These are phyloP conservation scores for Luperina testacea DNA, from an alignment of 2,888 invertebrate species.

Conservation along the genomic window DNA sequence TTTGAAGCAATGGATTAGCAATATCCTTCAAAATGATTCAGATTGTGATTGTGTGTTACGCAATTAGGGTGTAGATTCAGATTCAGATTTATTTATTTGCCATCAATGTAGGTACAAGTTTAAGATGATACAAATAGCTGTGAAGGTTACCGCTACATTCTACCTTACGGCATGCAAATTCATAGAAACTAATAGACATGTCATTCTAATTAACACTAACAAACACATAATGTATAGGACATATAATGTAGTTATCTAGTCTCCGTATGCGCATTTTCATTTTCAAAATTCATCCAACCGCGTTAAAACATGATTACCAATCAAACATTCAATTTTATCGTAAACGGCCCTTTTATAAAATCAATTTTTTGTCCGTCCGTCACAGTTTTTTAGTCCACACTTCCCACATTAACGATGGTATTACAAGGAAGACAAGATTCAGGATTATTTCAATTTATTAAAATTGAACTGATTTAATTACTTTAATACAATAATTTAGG, in stretches of 20 bases:
- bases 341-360: neutral
- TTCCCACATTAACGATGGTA: neutral
- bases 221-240: too few species aligned
- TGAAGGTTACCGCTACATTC: too few species aligned
- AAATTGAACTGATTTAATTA: neutral
- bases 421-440: neutral
- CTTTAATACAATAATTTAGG: neutral
- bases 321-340: neutral
- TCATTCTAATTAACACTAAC: too few species aligned
- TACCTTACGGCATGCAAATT: too few species aligned
- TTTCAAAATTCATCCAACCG: neutral
- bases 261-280: neutral
- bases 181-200: too few species aligned
- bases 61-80: too few species aligned
- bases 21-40: too few species aligned
- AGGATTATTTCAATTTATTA: neutral
- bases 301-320: neutral
- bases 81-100: too few species aligned
- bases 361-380: neutral
- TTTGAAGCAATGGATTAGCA: too few species aligned
- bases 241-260: neutral
- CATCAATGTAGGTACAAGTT: too few species aligned
- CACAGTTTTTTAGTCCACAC: neutral
- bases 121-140: too few species aligned
- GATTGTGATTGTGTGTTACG: too few species aligned